A percentile compares a stretch with the other conserved stretches of the same genome.
Evolutionary conservation across 2,797 vertebrate species (phyloP).

Genomic region (Eupleurogrammus muticus): DNA sequence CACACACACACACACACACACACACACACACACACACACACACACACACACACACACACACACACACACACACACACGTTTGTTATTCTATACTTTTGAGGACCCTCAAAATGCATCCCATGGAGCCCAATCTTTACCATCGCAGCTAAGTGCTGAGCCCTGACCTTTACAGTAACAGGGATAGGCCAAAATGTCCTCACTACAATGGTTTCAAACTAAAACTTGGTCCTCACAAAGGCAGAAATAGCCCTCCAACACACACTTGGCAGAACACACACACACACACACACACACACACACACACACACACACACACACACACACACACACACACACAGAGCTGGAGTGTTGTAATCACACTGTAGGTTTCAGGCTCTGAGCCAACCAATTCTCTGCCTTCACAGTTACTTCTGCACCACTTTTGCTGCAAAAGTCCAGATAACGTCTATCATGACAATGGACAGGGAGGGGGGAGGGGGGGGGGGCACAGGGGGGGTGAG

Average conservation of each 20-base stretch:
- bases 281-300: conserved; percentile 16
- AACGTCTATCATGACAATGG: conserved; percentile 53
- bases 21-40: conserved; percentile 5
- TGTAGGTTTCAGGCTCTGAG: conserved; percentile 47
- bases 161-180: neutral
- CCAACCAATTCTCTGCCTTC: conserved; percentile 52
- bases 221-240: neutral
- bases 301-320: conserved; percentile 13
- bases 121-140: too few species aligned
- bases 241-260: neutral
- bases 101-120: too few species aligned
- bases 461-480: conserved; percentile 8
- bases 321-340: conserved; percentile 9
- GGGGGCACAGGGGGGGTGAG: neutral
- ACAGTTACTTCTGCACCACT: conserved; percentile 50
- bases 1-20: neutral
- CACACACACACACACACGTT: conserved; percentile 13
- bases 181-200: neutral
- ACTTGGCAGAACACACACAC: conserved; percentile 12
- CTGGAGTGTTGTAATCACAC: conserved; percentile 58
- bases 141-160: too few species aligned
- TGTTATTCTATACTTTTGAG: too few species aligned
- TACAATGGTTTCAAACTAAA: neutral
- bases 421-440: conserved; percentile 56
- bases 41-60: neutral